Evolutionary conservation across 2,113 vertebrate genomes (phyloP).

Genomic region (Dicentrarchus labrax): DNA sequence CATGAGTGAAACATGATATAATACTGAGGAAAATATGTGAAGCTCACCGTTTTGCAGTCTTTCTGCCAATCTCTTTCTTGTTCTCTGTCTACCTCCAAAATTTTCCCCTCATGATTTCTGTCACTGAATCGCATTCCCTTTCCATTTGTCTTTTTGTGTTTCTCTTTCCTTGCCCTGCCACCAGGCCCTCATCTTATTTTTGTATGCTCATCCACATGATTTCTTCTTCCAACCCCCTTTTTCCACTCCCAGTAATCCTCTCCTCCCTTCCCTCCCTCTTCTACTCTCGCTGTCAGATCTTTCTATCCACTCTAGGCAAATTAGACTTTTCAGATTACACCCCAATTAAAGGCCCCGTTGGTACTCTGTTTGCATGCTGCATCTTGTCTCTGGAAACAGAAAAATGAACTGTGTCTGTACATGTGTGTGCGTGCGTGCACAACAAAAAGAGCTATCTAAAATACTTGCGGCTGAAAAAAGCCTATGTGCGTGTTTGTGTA

Average conservation of each 20-base stretch:
- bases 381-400: constrained; percentile 49
- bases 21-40: constrained; percentile 23
- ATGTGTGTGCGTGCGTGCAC: constrained; percentile 3
- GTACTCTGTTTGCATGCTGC: constrained; percentile 57
- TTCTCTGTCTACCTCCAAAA: background rate
- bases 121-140: constrained; percentile 32
- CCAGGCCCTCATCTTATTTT: constrained; percentile 45
- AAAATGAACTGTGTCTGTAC: constrained; percentile 32
- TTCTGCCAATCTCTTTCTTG: background rate
- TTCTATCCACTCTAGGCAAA: constrained; percentile 78
- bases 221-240: constrained; percentile 12
- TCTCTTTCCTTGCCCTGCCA: constrained; percentile 26
- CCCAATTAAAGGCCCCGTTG: constrained; percentile 80
- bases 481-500: constrained; percentile 58
- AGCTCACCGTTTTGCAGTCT: constrained; percentile 23
- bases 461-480: constrained; percentile 41
- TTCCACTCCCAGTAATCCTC: constrained; percentile 63
- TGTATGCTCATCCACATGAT: constrained; percentile 38
- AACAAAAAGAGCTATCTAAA: constrained; percentile 44
- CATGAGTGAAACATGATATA: constrained; percentile 23
- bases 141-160: constrained; percentile 20
- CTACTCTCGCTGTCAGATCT: constrained; percentile 71
- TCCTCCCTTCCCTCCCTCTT: constrained; percentile 53
- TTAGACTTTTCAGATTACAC: constrained; percentile 83
- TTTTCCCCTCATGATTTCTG: constrained; percentile 6